Percentiles rank a stretch among this genome's conserved stretches.
Evolutionary conservation across 2,888 invertebrate genomes (phyloP).

Genomic region (Cerastis rubricosa): DNA sequence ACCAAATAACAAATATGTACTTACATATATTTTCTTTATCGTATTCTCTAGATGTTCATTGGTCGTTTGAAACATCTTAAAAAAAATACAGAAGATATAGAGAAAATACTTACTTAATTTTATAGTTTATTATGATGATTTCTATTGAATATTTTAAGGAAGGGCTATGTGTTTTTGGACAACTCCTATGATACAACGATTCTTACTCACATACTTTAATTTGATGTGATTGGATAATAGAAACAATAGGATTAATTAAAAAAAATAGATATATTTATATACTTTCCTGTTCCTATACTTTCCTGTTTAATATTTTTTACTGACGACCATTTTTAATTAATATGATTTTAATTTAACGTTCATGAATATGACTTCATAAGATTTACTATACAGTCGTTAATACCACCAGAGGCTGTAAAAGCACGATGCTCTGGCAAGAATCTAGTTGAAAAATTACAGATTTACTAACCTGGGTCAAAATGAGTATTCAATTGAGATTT

Average conservation of each 20-base stretch:
- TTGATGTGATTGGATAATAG: constrained; percentile 23
- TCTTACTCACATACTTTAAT: constrained; percentile 17
- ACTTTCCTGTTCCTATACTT: constrained; percentile 17
- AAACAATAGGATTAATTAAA: constrained; percentile 2
- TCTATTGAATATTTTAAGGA: constrained; percentile 5
- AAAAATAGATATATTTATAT: neutral
- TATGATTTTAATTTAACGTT: constrained; percentile 10
- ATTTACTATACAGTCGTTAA: neutral
- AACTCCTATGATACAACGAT: constrained; percentile 62
- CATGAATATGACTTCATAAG: neutral
- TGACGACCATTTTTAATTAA: constrained; percentile 24
- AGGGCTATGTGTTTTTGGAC: constrained; percentile 53
- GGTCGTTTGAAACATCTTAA: neutral
- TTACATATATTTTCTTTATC: too few relatives aligned
- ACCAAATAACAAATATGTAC: neutral
- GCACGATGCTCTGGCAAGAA: neutral
- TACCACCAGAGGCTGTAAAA: neutral
- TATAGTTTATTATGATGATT: neutral
- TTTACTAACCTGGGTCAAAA: neutral
- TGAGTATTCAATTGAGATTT: neutral
- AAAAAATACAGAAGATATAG: neutral
- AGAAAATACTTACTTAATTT: too few relatives aligned
- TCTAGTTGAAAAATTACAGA: neutral
- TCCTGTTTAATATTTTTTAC: neutral
- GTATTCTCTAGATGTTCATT: neutral